These are phyloP conservation scores for Torymus texanus DNA, from an alignment of 2,888 invertebrate species.

Conservation along the genomic window DNA sequence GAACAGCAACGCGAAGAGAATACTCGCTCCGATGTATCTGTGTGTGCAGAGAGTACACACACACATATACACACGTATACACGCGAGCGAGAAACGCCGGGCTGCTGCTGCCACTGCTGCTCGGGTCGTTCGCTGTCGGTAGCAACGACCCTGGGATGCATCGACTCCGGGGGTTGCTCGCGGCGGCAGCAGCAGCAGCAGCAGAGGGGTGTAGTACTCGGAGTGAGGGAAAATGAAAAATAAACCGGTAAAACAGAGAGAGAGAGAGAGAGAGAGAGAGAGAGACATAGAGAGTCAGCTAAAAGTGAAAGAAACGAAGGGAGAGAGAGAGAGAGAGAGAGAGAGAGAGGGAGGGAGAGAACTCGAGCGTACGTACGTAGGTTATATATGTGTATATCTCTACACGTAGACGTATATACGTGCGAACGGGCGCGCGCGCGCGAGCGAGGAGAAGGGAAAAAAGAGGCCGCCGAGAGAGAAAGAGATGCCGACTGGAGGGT, in stretches of 20 bases:
- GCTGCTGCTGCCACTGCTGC: slow-evolving; percentile 1
- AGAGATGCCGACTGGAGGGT: slow-evolving; percentile 14
- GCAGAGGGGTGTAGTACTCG: neutral
- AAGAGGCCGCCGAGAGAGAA: slow-evolving; percentile 41
- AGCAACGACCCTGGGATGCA: slow-evolving; percentile 75
- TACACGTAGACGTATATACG: too few species aligned
- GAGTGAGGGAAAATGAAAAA: slow-evolving; percentile 49
- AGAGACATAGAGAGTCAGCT: slow-evolving; percentile 43
- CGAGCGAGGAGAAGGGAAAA: slow-evolving; percentile 5
- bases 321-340: too few species aligned
- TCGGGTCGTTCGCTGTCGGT: slow-evolving; percentile 74
- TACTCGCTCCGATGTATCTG: too few species aligned
- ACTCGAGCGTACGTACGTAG: too few species aligned
- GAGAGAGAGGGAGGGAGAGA: too few species aligned
- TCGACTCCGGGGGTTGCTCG: slow-evolving; percentile 74
- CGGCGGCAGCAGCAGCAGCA: slow-evolving; percentile 59
- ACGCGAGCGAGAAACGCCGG: slow-evolving; percentile 65
- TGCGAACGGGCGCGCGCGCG: neutral
- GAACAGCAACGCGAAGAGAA: too few species aligned
- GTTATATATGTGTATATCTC: too few species aligned
- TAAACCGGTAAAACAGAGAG: slow-evolving; percentile 53
- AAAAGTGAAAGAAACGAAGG: slow-evolving; percentile 38
- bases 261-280: slow-evolving; percentile 38
- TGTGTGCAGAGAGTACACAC: neutral
- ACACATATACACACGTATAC: neutral